Conservation (phyloP, 2,888 invertebrate species). For the Hartigia nigra region DNA sequence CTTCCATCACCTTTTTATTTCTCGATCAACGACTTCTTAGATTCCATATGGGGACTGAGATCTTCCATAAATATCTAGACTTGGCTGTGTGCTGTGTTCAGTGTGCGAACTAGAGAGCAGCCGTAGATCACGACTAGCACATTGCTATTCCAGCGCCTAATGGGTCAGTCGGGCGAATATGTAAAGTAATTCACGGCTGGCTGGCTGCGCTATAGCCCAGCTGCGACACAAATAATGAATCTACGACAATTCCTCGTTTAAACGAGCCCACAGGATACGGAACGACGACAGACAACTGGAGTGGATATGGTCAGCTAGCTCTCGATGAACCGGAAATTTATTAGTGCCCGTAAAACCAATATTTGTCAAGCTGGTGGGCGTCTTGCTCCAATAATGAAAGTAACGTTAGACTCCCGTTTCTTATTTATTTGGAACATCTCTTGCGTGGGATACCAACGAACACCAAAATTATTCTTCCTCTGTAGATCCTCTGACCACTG, state of each 20-base stretch:
- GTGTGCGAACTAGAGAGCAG: background rate
- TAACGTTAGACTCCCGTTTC: background rate
- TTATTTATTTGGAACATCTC: background rate
- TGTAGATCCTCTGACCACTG: background rate
- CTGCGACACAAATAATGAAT: background rate
- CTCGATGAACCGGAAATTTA: background rate
- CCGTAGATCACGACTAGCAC: background rate
- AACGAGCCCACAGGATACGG: background rate
- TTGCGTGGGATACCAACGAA: background rate
- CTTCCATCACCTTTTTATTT: background rate
- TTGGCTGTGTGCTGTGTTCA: background rate
- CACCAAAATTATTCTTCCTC: background rate
- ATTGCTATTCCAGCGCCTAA: background rate
- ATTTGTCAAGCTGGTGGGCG: conserved; percentile 7
- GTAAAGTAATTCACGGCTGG: background rate
- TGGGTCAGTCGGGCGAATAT: background rate
- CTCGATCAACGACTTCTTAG: background rate
- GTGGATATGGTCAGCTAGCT: background rate
- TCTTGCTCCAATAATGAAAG: background rate
- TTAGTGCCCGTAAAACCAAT: background rate
- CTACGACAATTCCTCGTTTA: background rate
- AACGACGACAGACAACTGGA: background rate
- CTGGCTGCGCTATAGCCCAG: background rate
- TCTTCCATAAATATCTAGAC: background rate
- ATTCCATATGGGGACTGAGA: background rate